Conservation (phyloP, 1,140 invertebrate species). For the Pachypeltis micranthus region DNA sequence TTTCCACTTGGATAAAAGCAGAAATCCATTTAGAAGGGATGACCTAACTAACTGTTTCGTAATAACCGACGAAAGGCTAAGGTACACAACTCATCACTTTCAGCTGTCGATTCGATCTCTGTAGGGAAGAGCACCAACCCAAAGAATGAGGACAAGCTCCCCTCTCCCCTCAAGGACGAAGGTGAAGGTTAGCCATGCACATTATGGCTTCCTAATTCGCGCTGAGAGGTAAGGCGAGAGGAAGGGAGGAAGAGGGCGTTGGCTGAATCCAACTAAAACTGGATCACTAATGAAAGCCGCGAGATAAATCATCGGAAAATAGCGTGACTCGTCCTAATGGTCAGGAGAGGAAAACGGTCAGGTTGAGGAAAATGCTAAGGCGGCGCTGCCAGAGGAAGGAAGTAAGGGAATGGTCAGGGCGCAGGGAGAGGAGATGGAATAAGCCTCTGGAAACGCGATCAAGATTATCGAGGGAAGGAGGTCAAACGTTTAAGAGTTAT, state of each 20-base stretch:
- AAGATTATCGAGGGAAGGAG: too few species aligned
- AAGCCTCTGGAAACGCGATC: too few species aligned
- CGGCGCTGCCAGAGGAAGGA: background rate
- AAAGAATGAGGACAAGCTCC: conserved; percentile 3
- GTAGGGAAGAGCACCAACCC: conserved; percentile 5
- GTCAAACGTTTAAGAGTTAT: too few species aligned
- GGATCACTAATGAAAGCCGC: background rate
- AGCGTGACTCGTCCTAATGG: background rate
- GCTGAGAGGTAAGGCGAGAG: background rate
- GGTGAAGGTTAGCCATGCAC: background rate
- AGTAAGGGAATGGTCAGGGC: too few species aligned
- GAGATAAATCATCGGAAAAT: background rate
- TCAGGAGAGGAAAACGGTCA: too few species aligned
- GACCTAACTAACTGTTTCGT: too few species aligned
- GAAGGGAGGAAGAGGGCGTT: background rate
- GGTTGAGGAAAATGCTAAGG: background rate
- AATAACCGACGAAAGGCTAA: too few species aligned
- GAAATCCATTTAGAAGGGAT: too few species aligned
- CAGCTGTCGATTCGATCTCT: background rate
- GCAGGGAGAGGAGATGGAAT: too few species aligned
- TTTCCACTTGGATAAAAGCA: too few species aligned
- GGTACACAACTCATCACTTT: background rate
- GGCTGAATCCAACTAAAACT: background rate
- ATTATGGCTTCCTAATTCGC: background rate
- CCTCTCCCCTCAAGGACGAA: background rate